Conservation (phyloP, 2,113 vertebrate genomes). For the Marmota monax region DNA sequence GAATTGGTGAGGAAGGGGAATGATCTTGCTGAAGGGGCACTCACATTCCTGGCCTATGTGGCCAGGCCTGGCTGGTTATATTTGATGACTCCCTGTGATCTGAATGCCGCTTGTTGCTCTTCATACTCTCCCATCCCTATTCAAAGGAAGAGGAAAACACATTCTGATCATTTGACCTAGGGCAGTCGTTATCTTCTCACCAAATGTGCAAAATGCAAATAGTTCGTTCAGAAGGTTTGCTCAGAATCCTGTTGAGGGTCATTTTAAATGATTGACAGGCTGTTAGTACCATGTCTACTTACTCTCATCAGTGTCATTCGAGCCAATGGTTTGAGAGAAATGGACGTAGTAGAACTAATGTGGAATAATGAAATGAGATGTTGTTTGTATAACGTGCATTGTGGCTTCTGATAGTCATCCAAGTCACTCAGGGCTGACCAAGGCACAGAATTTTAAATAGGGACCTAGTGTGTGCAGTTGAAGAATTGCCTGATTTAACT, state of each 20-base stretch:
- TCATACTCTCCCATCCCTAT: conserved; percentile 80
- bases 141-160: conserved; percentile 63
- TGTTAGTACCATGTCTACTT: conserved; percentile 82
- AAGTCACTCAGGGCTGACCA: conserved; percentile 28
- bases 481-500: conserved; percentile 74
- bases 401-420: conserved; percentile 62
- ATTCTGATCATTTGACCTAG: conserved; percentile 83
- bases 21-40: conserved; percentile 58
- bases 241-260: conserved; percentile 85
- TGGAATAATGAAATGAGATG: conserved; percentile 83
- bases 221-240: conserved; percentile 79
- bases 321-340: conserved; percentile 83
- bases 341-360: conserved; percentile 76
- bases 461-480: conserved; percentile 65
- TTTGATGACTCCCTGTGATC: conserved; percentile 82
- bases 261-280: conserved; percentile 87
- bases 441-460: conserved; percentile 74
- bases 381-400: conserved; percentile 81
- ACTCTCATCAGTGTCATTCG: conserved; percentile 85
- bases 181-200: conserved; percentile 78
- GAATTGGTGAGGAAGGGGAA: conserved; percentile 90
- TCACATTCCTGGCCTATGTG: conserved; percentile 66
- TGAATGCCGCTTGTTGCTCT: conserved; percentile 80
- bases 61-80: conserved; percentile 70
- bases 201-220: conserved; percentile 81